Evolutionary conservation across 2,888 invertebrate species (phyloP).

Genomic region (Danaus chrysippus): DNA sequence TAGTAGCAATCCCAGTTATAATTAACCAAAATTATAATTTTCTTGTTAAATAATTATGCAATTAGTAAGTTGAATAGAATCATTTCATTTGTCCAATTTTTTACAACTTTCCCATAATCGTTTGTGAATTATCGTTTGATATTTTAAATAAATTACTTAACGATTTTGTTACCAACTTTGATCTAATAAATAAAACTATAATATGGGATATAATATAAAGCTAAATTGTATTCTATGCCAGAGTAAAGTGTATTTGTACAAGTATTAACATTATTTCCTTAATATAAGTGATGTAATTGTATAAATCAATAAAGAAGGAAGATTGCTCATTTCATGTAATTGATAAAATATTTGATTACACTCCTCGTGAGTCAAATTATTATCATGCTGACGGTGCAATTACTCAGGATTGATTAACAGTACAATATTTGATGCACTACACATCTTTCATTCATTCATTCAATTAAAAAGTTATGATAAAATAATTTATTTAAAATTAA

Average conservation of each 20-base stretch:
- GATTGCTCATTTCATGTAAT: slow-evolving; percentile 16
- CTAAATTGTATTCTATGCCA: too few species aligned
- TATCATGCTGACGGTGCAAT: slow-evolving; percentile 24
- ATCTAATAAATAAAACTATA: too few species aligned
- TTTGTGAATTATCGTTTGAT: too few species aligned
- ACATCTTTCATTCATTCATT: too few species aligned
- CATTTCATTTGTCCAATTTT: too few species aligned
- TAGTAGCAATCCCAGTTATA: slow-evolving; percentile 11
- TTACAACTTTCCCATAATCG: too few species aligned
- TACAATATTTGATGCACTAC: not conserved
- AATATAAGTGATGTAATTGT: slow-evolving; percentile 11
- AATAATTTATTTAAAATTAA: too few species aligned
- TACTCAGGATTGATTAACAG: not conserved
- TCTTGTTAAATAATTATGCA: slow-evolving; percentile 21
- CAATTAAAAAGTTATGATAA: too few species aligned
- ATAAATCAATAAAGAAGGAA: not conserved
- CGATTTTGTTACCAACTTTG: too few species aligned
- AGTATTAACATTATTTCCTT: not conserved
- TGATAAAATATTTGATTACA: slow-evolving; percentile 11
- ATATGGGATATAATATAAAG: too few species aligned
- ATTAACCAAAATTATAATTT: slow-evolving; percentile 13
- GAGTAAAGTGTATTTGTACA: too few species aligned
- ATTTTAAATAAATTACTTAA: too few species aligned
- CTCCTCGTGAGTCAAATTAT: slow-evolving; percentile 9
- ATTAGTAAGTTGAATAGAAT: not conserved